phyloP scores from a whole-genome alignment of 2,113 vertebrate genomes.

The Microcebus murinus region DNA sequence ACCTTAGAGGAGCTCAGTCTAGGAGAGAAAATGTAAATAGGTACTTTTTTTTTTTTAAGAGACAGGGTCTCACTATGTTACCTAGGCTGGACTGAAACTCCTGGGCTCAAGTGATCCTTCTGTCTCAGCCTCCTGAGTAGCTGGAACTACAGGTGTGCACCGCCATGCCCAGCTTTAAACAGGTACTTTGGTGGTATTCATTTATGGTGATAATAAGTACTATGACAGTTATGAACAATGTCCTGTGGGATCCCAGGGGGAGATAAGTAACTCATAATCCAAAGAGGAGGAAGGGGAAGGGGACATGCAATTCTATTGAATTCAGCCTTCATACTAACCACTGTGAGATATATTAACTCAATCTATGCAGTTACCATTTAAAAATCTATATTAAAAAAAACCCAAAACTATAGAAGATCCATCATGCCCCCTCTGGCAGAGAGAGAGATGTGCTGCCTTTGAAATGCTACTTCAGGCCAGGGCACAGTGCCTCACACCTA shows the following conservation, averaged over 20 bases:
- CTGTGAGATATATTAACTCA: conserved; percentile 11
- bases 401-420: background rate
- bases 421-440: background rate
- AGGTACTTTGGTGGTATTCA: background rate
- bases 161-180: background rate
- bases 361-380: background rate
- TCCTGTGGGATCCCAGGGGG: background rate
- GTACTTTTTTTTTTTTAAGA: background rate
- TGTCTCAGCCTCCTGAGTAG: background rate
- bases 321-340: conserved; percentile 5
- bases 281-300: background rate
- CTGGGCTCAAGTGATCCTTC: background rate
- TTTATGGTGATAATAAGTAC: background rate
- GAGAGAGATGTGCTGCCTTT: background rate
- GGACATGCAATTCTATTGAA: background rate
- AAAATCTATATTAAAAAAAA: background rate
- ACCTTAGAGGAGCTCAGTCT: background rate
- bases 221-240: background rate
- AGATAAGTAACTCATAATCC: background rate
- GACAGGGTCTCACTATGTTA: background rate
- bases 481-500: too few species aligned
- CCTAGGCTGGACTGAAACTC: background rate
- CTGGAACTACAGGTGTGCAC: background rate
- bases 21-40: background rate
- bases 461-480: background rate